These are phyloP conservation scores for Caenorhabditis angaria DNA, from an alignment of 2,888 invertebrate species.

Conservation along the genomic window DNA sequence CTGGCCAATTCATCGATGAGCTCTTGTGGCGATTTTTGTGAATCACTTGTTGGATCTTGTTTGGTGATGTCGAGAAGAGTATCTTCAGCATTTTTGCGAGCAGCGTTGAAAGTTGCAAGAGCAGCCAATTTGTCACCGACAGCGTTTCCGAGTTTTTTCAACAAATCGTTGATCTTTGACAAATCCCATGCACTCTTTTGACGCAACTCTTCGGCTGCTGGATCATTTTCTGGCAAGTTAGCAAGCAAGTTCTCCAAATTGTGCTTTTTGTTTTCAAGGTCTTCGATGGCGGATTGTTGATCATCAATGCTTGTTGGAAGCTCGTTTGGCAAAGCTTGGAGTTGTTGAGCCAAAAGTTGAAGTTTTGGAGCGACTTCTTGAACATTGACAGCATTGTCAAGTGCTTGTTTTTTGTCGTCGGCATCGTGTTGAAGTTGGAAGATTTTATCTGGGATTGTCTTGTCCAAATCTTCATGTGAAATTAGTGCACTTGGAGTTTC, in stretches of 20 bases:
- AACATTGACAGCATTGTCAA: constrained; percentile 42
- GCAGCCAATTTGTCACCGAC: constrained; percentile 58
- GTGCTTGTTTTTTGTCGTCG: constrained; percentile 42
- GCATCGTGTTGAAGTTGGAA: constrained; percentile 27
- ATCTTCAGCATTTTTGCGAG: constrained; percentile 54
- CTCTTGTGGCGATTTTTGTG: constrained; percentile 35
- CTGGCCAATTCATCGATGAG: constrained; percentile 38
- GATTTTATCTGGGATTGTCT: constrained; percentile 37
- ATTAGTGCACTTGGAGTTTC: constrained; percentile 14
- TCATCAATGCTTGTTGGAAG: constrained; percentile 43
- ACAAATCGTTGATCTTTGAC: constrained; percentile 50
- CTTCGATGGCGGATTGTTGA: constrained; percentile 50
- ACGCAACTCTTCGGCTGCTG: constrained; percentile 48
- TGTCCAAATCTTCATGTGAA: constrained; percentile 33
- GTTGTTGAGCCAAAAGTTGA: constrained; percentile 40
- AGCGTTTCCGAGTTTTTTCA: constrained; percentile 47
- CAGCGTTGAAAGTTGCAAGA: constrained; percentile 54
- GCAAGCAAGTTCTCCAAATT: constrained; percentile 47
- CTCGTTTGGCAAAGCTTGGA: constrained; percentile 42
- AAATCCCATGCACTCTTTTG: constrained; percentile 55
- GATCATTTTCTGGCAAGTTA: constrained; percentile 40
- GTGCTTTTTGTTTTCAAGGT: constrained; percentile 44
- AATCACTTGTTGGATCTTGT: constrained; percentile 17
- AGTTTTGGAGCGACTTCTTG: constrained; percentile 47
- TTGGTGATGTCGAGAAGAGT: constrained; percentile 40